These are phyloP conservation scores for Hyperoodon ampullatus DNA, from an alignment of 2,113 vertebrate species.

Conservation along the genomic window DNA sequence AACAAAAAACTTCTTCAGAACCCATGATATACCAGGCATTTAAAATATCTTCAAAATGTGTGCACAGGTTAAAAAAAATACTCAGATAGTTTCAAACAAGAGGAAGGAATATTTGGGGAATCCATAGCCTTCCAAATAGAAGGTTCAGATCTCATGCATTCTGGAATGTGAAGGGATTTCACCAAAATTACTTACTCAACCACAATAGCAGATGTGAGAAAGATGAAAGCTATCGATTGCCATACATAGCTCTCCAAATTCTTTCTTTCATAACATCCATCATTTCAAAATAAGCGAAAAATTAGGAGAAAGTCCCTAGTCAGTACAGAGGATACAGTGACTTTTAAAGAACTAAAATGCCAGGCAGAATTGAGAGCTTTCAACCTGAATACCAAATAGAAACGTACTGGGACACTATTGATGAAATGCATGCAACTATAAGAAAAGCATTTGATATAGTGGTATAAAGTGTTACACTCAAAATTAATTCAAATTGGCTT, in stretches of 20 bases:
- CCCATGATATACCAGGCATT: not conserved
- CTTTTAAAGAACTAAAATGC: conserved; percentile 76
- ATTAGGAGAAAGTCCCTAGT: conserved; percentile 72
- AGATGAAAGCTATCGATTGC: conserved; percentile 72
- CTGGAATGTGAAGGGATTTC: conserved; percentile 58
- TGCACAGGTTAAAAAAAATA: not conserved
- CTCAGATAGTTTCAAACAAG: conserved; percentile 22
- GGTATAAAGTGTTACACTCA: conserved; percentile 74
- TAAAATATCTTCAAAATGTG: conserved; percentile 42
- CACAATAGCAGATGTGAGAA: conserved; percentile 62
- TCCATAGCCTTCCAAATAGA: not conserved
- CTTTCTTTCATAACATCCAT: conserved; percentile 73
- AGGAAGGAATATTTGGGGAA: not conserved
- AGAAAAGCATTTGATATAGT: conserved; percentile 80
- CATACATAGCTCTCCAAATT: conserved; percentile 71
- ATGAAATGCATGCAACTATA: conserved; percentile 57
- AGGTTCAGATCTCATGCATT: conserved; percentile 4
- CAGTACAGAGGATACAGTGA: conserved; percentile 72
- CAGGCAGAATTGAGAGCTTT: conserved; percentile 72
- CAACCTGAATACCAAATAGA: conserved; percentile 75
- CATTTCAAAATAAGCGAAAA: conserved; percentile 77
- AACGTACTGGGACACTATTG: conserved; percentile 22
- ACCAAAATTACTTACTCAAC: conserved; percentile 64
- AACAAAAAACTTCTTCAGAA: not conserved
- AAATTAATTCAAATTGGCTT: conserved; percentile 82